phyloP scores from a whole-genome alignment of 2,888 invertebrate species.

The Drosophila maculinotata region DNA sequence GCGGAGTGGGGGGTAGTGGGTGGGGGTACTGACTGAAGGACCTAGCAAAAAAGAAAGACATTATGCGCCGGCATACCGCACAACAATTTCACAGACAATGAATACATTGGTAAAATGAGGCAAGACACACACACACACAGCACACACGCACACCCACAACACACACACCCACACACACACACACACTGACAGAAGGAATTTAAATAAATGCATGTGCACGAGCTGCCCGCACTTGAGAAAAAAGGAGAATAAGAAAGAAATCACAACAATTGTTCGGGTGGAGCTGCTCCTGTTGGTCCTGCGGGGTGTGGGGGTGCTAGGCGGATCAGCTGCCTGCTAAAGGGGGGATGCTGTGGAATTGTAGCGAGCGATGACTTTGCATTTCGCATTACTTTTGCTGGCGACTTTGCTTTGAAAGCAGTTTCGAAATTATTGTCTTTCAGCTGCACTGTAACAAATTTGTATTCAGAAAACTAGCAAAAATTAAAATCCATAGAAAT shows the following conservation, averaged over 20 bases:
- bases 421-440: conserved; percentile 74
- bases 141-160: conserved; percentile 12
- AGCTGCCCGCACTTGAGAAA: conserved; percentile 46
- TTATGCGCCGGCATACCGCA: conserved; percentile 77
- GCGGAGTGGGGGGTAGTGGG: not conserved
- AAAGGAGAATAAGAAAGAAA: conserved; percentile 44
- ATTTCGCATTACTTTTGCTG: conserved; percentile 79
- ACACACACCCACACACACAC: conserved; percentile 15
- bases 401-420: conserved; percentile 72
- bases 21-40: conserved; percentile 31
- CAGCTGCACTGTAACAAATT: conserved; percentile 17
- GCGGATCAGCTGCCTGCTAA: conserved; percentile 37
- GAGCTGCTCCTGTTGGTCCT: conserved; percentile 27
- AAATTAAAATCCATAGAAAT: not conserved
- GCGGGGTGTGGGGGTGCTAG: not conserved
- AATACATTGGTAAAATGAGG: conserved; percentile 78
- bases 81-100: conserved; percentile 80
- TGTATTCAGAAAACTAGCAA: not conserved
- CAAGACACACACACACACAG: conserved; percentile 28
- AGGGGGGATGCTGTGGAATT: not conserved
- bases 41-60: conserved; percentile 71
- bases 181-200: conserved; percentile 63
- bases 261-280: conserved; percentile 72
- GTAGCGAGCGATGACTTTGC: conserved; percentile 74
- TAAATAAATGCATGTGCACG: conserved; percentile 81